Base-by-base conservation (phyloP, 2,113 vertebrate genomes). In the Datnioides undecimradiatus region DNA sequence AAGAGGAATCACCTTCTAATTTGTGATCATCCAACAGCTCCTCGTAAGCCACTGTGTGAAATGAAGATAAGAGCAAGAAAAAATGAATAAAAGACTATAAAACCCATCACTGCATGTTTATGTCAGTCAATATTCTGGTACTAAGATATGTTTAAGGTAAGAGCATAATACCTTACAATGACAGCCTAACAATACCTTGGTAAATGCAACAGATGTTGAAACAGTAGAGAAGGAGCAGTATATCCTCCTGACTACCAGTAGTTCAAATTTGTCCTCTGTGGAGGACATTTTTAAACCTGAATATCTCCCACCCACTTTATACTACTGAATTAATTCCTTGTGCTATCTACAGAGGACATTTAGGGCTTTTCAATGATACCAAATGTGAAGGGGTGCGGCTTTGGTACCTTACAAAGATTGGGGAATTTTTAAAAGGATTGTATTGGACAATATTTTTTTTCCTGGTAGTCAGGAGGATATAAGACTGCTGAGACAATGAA, bases 21-120 rank as follows among this genome's bases (percentile, higher is more conserved):
- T 97, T 97, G 89, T 95, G 95, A 89, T 96, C 96, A 66, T 97
- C 96, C 93, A 97, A 90, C 71, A 98, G 95, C 80, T 97, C 97
- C 88, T 97, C 96, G 89, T 97, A 97, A 38, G 96, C 96, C 92
- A 97, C 96, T 95, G 77, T 62, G 58, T 46, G 49, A 81, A 71
- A 85, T 27, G 38, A 33, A 77, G 55, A 63, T 23, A 59, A 38
- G 34, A 70, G 34, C 48, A 29, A 76, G 33, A 87, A 6, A 82
- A 49, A 66, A 19, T 8, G 51, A 21, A 41, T 25, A 6, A 19
- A 38, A 36, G 3, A 71, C 49, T 70, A 21, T 13, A 62, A 31
- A 9, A 27, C 29, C 29, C 19, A 9, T 4, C 12, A 75, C 6
- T 13, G 41, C 16, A 38, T 71, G 36, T 55, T 51, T 38, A 59